Percentiles rank a stretch among this genome's conserved stretches.
Evolutionary conservation across 2,888 invertebrate genomes (phyloP).

Genomic region (Drosophila anceps): DNA sequence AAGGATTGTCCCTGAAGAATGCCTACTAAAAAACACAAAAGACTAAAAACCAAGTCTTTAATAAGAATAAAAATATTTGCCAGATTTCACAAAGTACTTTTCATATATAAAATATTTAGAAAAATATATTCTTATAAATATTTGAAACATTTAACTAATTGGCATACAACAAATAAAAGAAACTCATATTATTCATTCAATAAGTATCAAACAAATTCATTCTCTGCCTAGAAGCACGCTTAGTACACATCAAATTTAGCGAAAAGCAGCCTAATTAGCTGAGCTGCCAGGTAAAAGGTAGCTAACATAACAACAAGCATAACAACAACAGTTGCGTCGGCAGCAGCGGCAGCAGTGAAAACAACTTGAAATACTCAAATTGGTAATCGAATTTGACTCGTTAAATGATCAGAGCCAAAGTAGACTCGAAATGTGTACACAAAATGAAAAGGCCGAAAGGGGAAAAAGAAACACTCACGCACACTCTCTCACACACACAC

Average conservation of each 20-base stretch:
- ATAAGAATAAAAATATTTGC: too few species aligned
- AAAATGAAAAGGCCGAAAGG: slow-evolving; percentile 41
- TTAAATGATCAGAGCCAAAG: slow-evolving; percentile 21
- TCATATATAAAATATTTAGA: too few species aligned
- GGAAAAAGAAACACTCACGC: slow-evolving; percentile 44
- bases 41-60: too few species aligned
- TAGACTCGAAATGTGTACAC: slow-evolving; percentile 16
- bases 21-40: too few species aligned
- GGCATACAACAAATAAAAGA: too few species aligned
- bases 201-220: background rate
- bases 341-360: slow-evolving; percentile 42
- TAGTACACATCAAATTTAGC: slow-evolving; percentile 10
- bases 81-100: too few species aligned
- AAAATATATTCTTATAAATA: background rate
- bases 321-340: slow-evolving; percentile 14
- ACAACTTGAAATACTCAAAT: slow-evolving; percentile 76
- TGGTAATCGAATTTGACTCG: slow-evolving; percentile 66
- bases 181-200: background rate
- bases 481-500: background rate
- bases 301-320: slow-evolving; percentile 16
- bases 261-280: slow-evolving; percentile 57
- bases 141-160: background rate
- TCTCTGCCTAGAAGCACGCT: background rate
- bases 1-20: too few species aligned
- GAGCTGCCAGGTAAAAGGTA: slow-evolving; percentile 38